A percentile compares a stretch with the other conserved stretches of the same genome.
phyloP scores from a whole-genome alignment of 2,113 vertebrate species.

The Vicugna pacos region DNA sequence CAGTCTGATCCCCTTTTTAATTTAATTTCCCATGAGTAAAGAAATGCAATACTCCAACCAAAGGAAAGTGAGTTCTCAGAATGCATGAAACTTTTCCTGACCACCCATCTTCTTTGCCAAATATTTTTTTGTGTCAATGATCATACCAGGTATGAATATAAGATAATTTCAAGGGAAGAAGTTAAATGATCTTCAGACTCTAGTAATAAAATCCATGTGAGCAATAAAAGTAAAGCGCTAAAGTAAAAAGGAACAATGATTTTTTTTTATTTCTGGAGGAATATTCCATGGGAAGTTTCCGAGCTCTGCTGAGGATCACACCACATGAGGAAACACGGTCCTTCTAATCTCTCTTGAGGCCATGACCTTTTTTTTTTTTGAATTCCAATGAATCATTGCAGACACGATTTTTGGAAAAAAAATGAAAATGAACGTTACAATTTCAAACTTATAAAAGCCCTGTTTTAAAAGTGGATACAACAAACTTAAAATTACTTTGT shows the following conservation, averaged over 20 bases:
- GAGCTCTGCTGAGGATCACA: background rate
- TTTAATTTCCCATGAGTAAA: background rate
- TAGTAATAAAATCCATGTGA: too few species aligned
- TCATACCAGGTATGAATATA: background rate
- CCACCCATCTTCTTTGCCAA: background rate
- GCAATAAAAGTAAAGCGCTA: background rate
- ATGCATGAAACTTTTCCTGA: background rate
- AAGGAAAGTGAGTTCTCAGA: background rate
- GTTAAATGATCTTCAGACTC: too few species aligned
- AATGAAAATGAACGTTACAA: background rate
- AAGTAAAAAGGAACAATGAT: too few species aligned
- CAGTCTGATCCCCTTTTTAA: background rate
- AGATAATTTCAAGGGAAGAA: background rate
- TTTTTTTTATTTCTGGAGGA: background rate
- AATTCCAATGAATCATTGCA: background rate
- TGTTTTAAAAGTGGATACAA: background rate
- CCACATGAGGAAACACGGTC: fast-evolving
- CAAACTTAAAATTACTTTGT: background rate
- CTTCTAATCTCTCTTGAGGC: background rate
- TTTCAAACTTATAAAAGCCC: background rate
- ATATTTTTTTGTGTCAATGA: background rate
- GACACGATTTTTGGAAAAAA: background rate
- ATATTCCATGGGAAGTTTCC: background rate
- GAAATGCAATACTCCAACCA: background rate
- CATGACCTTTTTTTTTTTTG: background rate